Conservation (phyloP, 2,113 vertebrate species). For the Xenopus tropicalis region UCB_Xtro_10.0 CM004452.2:9802001-9802500, state of each 20-base stretch:
- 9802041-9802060: constrained; percentile 73
- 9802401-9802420: too few species aligned
- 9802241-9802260: constrained; percentile 25
- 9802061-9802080: constrained; percentile 60
- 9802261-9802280: neutral
- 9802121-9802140: neutral
- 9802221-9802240: constrained; percentile 22
- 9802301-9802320: constrained; percentile 25
- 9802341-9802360: neutral
- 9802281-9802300: constrained; percentile 12
- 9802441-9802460: too few species aligned
- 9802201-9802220: constrained; percentile 15
- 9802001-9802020: constrained; percentile 64
- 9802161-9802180: neutral
- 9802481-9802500: too few species aligned
- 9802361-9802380: too few species aligned
- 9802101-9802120: constrained; percentile 32
- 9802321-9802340: constrained; percentile 11
- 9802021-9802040: constrained; percentile 66
- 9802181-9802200: constrained; percentile 7
- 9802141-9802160: neutral
- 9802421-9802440: too few species aligned
- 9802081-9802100: neutral
- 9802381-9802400: too few species aligned
- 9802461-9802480: too few species aligned